Percentiles rank a stretch among this genome's conserved stretches.
phyloP scores from a whole-genome alignment of 1,140 invertebrate genomes.

The Sinella curviseta region DNA sequence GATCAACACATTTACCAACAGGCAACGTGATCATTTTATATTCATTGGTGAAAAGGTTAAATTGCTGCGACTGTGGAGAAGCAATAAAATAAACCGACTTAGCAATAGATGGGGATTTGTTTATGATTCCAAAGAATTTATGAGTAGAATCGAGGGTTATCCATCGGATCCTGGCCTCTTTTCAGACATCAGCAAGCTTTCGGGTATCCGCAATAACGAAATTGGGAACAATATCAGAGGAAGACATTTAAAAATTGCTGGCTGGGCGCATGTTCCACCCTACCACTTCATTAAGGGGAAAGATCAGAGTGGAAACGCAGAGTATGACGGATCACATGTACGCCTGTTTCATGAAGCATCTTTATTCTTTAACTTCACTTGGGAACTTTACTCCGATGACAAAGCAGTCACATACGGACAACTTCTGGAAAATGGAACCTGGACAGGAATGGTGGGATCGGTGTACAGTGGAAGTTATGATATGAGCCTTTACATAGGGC shows the following conservation, averaged over 20 bases:
- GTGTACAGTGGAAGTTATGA: constrained; percentile 19
- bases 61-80: not conserved
- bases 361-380: constrained; percentile 18
- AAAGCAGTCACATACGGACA: constrained; percentile 5
- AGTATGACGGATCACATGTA: constrained; percentile 6
- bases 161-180: not conserved
- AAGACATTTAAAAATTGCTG: not conserved
- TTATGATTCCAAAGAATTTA: not conserved
- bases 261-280: not conserved
- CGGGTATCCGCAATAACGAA: not conserved
- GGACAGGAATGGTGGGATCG: constrained; percentile 28
- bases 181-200: not conserved
- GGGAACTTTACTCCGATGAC: not conserved
- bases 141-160: not conserved
- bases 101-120: not conserved
- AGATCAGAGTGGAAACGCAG: not conserved
- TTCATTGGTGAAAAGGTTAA: not conserved
- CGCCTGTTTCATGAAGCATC: not conserved
- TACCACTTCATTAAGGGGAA: not conserved
- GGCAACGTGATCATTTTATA: not conserved
- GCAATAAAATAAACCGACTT: not conserved
- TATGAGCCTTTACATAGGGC: not conserved
- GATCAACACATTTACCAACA: not conserved
- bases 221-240: constrained; percentile 18
- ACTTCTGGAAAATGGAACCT: constrained; percentile 30